Evolutionary conservation across 2,888 invertebrate genomes (phyloP), one percentile per base, ranked within the genome.

Genomic region (Habroteleia sp.): DNA sequence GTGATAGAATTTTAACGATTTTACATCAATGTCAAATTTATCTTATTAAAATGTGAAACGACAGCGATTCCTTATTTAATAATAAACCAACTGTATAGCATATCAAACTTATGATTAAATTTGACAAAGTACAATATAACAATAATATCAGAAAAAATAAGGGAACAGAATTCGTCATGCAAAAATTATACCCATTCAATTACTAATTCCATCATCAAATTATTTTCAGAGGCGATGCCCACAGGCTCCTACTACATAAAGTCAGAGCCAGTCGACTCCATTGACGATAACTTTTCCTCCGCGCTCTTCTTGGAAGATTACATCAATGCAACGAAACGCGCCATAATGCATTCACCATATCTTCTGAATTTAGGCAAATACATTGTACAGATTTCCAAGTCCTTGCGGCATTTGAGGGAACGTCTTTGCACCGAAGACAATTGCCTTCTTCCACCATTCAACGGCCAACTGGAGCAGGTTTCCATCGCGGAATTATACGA

Each of bases 281-380:
- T 79, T 33, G 66, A 80, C 7, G 41, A 14, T n/a, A n/a, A n/a
- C n/a, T n/a, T n/a, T n/a, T n/a, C n/a, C n/a, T n/a, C n/a, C n/a
- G n/a, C n/a, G 3, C n/a, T 6, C 3, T 6, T 10, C 6, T 13
- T n/a, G 4, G 60, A 80, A 1, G 68, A 77, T 46, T 82, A 81
- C 35, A 56, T 82, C n/a, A 69, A 80, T 6, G 74, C 77, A 0
- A 77, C 80, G 10, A 74, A 54, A 14, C 68, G 74, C 16, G 74
- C 81, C 0, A 77, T 84, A 0, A 77, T 80, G 1, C 81, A 83
- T 16, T 88, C 87, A 16, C 85, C 88, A 0, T 80, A 86, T 62
- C 48, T 88, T 0, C 73, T 87, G 0, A 78, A 81, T 3, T 81
- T 88, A 14, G 88, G 87, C 1, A 87, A 85, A 62, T 80, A 85